Evolutionary conservation across 2,888 invertebrate genomes (phyloP).

Genomic region (Nomada hirtipes): DNA sequence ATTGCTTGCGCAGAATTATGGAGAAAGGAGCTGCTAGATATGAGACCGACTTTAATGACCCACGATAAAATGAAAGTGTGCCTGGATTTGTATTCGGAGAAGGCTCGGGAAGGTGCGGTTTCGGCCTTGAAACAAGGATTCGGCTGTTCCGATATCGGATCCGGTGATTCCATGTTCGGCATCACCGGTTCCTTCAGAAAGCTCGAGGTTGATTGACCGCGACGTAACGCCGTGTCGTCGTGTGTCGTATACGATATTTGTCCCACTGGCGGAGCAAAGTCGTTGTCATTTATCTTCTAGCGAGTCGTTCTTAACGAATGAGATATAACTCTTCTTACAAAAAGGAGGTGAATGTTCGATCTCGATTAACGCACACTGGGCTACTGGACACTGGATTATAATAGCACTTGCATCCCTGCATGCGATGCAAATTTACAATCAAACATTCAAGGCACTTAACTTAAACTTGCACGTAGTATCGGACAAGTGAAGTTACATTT

Average conservation of each 20-base stretch:
- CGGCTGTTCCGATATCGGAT: constrained; percentile 87
- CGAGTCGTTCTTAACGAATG: neutral
- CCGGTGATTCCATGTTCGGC: constrained; percentile 87
- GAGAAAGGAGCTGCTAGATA: constrained; percentile 88
- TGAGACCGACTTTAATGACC: constrained; percentile 87
- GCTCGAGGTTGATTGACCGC: constrained; percentile 90
- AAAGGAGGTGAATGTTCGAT: constrained; percentile 27
- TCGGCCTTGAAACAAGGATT: constrained; percentile 89
- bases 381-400: too few species aligned
- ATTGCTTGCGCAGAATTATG: constrained; percentile 86
- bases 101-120: constrained; percentile 90
- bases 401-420: too few species aligned
- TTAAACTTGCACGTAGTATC: constrained; percentile 1
- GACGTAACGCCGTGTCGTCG: too few species aligned
- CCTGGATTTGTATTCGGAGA: constrained; percentile 89
- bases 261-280: neutral
- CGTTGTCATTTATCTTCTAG: neutral
- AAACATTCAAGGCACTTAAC: neutral
- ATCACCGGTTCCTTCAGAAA: constrained; percentile 92
- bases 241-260: neutral
- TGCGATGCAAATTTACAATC: too few species aligned
- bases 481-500: too few species aligned
- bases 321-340: neutral
- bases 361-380: constrained; percentile 28
- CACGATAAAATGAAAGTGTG: constrained; percentile 90